Evolutionary conservation across 2,113 vertebrate species (phyloP), one percentile per base, ranked within the genome.

Genomic region (Eclectus roratus): DNA sequence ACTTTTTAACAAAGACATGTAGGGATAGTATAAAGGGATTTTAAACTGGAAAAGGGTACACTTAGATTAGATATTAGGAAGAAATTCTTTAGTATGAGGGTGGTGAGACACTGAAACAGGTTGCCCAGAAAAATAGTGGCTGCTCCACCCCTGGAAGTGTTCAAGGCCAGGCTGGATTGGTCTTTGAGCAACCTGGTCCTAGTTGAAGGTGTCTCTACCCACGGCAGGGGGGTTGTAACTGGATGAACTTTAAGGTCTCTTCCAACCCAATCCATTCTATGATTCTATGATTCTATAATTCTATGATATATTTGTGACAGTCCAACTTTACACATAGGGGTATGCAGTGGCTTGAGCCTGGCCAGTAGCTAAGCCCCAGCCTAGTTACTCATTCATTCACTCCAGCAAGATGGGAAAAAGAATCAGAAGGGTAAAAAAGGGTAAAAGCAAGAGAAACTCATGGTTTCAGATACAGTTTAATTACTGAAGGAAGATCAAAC

Each of bases 271-370:
- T 35, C 14, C 33, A 35, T 24, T 35, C 33, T 35, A 35, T 35
- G n/a, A 52, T 52, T 52, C 25, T 52, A 52, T 52, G 25, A 58
- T 58, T 58, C 21, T 27, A 10, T 35, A 58, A 58, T 58, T 35
- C 14, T 29, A 10, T 50, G 16, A 52, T 25, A 8, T 61, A 35
- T 8, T 65, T 29, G 29, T 56, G 14, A 91, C 0, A 0, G 24
- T 31, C 37, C 18, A 6, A 11, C 41, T 78, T 85, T 46, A 65
- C 16, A 46, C 13, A 10, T 9, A 39, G 11, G 8, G 11, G 3
- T 66, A 37, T 47, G 15, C 28, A 79, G 21, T 68, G 17, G 5
- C 28, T 72, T 77, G 12, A 35, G 72, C 16, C 8, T 58, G 29
- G 2, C 4, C 50, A 47, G 37, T 29, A 85, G 37, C 66, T 80